These are phyloP conservation scores for Cheilosia urbana DNA, from an alignment of 2,888 invertebrate genomes.

Conservation along the genomic window DNA sequence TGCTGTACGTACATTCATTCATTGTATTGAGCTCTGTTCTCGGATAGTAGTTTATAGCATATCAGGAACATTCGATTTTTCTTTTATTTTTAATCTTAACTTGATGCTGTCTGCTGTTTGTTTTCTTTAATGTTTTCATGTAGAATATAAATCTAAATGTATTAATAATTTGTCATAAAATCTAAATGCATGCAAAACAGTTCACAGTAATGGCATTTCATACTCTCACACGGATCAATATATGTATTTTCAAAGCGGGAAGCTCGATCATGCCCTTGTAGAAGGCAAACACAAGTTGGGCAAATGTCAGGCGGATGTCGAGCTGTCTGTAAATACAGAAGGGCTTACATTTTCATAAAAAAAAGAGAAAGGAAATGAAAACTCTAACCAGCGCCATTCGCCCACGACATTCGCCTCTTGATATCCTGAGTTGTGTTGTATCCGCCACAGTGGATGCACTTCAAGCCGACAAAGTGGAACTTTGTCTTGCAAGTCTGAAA, in stretches of 20 bases:
- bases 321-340: conserved; percentile 49
- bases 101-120: conserved; percentile 1
- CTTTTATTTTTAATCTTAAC: conserved; percentile 7
- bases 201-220: conserved; percentile 17
- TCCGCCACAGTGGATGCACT: conserved; percentile 94
- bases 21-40: conserved; percentile 37
- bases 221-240: conserved; percentile 13
- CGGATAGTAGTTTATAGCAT: conserved; percentile 25
- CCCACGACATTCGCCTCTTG: conserved; percentile 82
- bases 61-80: conserved; percentile 48
- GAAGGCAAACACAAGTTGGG: neutral
- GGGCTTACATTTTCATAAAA: neutral
- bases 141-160: conserved; percentile 3
- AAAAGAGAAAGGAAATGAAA: neutral
- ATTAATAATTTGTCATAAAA: conserved; percentile 30
- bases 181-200: conserved; percentile 42
- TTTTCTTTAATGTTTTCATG: neutral
- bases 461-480: conserved; percentile 94
- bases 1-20: conserved; percentile 18
- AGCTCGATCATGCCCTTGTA: neutral
- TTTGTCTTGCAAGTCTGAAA: conserved; percentile 90
- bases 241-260: neutral
- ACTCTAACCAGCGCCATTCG: conserved; percentile 76
- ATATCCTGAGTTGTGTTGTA: conserved; percentile 93
- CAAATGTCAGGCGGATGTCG: conserved; percentile 68